Evolutionary conservation across 2,113 vertebrate genomes (phyloP).

Genomic region (Caloenas nicobarica): DNA sequence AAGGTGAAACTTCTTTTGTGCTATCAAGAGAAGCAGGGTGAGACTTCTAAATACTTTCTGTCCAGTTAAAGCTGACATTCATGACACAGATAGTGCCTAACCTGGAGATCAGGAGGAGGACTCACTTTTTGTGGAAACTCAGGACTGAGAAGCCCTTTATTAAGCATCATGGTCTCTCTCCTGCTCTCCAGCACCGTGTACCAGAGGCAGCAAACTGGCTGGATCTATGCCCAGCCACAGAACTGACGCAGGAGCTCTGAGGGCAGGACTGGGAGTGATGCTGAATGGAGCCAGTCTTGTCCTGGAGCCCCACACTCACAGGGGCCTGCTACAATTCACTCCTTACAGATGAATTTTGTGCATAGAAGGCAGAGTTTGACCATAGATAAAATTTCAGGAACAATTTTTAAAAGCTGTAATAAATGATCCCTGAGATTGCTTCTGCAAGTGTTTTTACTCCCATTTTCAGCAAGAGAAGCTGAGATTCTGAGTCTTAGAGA

Average conservation of each 20-base stretch:
- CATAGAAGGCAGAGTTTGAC: not conserved
- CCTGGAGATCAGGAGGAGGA: not conserved
- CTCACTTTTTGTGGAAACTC: not conserved
- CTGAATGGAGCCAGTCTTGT: not conserved
- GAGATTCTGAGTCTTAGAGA: not conserved
- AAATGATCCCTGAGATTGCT: not conserved
- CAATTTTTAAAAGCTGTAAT: not conserved
- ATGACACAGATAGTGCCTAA: not conserved
- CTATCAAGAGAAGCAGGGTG: not conserved
- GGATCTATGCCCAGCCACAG: not conserved
- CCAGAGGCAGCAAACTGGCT: not conserved
- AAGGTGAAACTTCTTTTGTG: not conserved
- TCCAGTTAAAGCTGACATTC: not conserved
- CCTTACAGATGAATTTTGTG: not conserved
- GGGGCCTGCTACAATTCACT: not conserved
- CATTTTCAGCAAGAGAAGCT: not conserved
- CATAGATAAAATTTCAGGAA: not conserved
- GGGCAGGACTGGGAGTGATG: not conserved
- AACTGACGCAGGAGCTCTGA: not conserved
- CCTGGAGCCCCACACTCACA: not conserved
- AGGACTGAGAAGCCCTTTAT: not conserved
- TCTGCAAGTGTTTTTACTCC: not conserved
- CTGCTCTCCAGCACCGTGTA: not conserved
- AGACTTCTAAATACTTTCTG: not conserved
- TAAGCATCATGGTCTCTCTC: not conserved